phyloP scores from a whole-genome alignment of 2,888 invertebrate species.

The Branchipolynoe longqiensis region DNA sequence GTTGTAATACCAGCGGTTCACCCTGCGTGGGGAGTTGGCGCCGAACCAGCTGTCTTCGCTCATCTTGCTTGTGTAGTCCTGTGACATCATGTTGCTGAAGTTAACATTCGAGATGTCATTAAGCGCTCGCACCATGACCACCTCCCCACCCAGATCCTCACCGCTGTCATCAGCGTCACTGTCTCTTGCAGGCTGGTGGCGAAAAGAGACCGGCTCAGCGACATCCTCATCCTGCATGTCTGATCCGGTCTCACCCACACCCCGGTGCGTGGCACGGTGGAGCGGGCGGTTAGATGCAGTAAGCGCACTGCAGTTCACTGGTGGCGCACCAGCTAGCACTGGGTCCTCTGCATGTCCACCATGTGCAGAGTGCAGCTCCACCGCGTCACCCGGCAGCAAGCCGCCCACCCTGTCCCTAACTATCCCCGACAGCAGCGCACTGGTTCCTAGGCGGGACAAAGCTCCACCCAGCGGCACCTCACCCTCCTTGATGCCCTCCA shows the following conservation, averaged over 20 bases:
- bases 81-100: constrained; percentile 60
- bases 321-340: background rate
- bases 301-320: background rate
- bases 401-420: background rate
- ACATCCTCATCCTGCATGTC: background rate
- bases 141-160: constrained; percentile 43
- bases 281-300: background rate
- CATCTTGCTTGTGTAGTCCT: constrained; percentile 11
- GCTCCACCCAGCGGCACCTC: background rate
- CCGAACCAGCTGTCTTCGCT: constrained; percentile 61
- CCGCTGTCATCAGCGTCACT: constrained; percentile 24
- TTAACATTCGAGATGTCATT: constrained; percentile 65
- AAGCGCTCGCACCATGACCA: constrained; percentile 63
- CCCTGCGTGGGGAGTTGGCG: constrained; percentile 6
- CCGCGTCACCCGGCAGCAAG: background rate
- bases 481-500: background rate
- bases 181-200: constrained; percentile 7
- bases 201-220: background rate
- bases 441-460: background rate
- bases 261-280: background rate
- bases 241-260: background rate
- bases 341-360: background rate
- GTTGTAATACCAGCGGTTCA: background rate
- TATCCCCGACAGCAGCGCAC: background rate
- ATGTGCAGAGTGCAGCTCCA: background rate